A percentile compares a stretch with the other conserved stretches of the same genome.
These are phyloP conservation scores for Coilia nasus DNA, from an alignment of 2,797 vertebrate genomes.

Conservation along the genomic window DNA sequence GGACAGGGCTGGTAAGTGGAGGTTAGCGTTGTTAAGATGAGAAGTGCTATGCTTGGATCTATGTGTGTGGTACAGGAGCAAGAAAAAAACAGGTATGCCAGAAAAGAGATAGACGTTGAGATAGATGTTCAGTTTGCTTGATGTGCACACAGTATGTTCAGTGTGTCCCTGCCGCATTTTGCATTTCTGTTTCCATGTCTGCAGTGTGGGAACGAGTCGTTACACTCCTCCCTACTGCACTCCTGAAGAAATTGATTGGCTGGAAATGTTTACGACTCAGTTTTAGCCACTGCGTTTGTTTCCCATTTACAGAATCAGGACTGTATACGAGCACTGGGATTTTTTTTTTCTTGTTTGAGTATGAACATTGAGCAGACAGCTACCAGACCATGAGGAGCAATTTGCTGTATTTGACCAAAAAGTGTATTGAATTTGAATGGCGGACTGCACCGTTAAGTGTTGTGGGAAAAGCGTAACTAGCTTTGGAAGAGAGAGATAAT, in stretches of 20 bases:
- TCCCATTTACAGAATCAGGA: not conserved
- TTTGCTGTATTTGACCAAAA: not conserved
- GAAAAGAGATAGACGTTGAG: not conserved
- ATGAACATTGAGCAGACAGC: not conserved
- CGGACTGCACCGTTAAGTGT: not conserved
- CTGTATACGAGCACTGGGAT: not conserved
- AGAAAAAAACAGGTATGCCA: not conserved
- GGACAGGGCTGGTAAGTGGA: no score
- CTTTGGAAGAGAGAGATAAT: not conserved
- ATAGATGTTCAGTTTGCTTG: not conserved
- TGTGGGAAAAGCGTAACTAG: not conserved
- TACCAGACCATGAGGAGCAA: not conserved
- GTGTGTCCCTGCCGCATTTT: not conserved
- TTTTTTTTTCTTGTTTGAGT: not conserved
- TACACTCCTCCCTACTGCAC: not conserved
- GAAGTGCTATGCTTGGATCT: no score
- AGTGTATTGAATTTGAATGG: not conserved
- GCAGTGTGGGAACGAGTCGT: not conserved
- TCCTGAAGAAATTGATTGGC: not conserved
- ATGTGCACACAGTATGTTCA: not conserved
- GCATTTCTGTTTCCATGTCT: not conserved
- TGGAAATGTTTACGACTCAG: not conserved
- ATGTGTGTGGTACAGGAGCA: not conserved
- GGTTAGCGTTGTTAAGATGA: no score
- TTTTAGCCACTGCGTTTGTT: not conserved